Conservation (phyloP, 2,797 vertebrate genomes). For the Esox masquinongy region DNA sequence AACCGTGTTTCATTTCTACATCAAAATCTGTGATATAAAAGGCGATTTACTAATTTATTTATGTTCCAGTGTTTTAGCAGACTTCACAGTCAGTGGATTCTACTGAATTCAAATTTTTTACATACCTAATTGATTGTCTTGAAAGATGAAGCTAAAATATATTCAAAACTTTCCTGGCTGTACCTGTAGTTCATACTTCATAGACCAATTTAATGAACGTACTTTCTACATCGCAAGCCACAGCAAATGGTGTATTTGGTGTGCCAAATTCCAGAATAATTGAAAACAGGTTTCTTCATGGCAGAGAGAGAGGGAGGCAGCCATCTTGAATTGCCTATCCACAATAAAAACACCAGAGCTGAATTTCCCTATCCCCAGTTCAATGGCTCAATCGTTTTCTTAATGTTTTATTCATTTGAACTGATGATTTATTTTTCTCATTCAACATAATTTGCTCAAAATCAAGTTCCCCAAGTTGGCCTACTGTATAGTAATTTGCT, state of each 20-base stretch:
- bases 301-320: background rate
- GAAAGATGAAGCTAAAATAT: background rate
- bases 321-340: background rate
- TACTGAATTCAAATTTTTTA: background rate
- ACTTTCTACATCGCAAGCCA: background rate
- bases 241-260: background rate
- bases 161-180: background rate
- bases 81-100: background rate
- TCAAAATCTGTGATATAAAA: background rate
- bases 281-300: background rate
- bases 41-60: background rate
- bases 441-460: background rate
- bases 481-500: background rate
- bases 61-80: background rate
- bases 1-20: background rate
- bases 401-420: background rate
- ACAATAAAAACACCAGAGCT: background rate
- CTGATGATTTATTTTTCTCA: background rate
- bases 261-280: background rate
- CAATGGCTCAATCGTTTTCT: background rate
- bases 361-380: background rate
- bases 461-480: background rate
- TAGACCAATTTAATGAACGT: background rate
- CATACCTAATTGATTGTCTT: background rate
- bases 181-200: background rate